Conservation (phyloP, 1,140 invertebrate species). For the Lanistes nyassanus region DNA sequence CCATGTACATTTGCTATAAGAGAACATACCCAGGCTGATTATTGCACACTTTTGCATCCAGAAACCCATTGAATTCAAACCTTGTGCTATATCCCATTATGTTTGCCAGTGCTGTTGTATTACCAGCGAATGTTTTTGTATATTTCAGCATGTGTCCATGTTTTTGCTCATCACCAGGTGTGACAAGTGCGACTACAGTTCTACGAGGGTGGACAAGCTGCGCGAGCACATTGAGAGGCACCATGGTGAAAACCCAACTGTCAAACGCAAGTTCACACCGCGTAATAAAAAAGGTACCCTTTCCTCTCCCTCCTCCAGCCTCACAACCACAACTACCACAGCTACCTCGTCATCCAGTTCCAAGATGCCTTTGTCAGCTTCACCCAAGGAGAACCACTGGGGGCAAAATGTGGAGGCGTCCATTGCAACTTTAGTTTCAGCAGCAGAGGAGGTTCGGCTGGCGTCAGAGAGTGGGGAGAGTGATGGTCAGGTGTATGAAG, state of each 20-base stretch:
- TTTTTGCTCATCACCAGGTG: slow-evolving; percentile 51
- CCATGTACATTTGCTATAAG: too few relatives aligned
- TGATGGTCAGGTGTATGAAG: too few relatives aligned
- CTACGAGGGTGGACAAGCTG: slow-evolving; percentile 75
- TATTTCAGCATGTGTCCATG: not conserved
- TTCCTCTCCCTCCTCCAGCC: not conserved
- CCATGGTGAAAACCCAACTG: slow-evolving; percentile 63
- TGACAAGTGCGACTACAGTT: slow-evolving; percentile 74
- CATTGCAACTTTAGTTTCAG: slow-evolving; percentile 12
- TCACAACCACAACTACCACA: not conserved
- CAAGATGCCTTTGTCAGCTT: not conserved
- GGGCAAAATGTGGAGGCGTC: slow-evolving; percentile 1
- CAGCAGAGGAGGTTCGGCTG: slow-evolving; percentile 1
- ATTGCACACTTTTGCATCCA: too few relatives aligned
- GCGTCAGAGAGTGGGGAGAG: not conserved
- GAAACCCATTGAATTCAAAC: too few relatives aligned
- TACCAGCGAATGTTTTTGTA: too few relatives aligned
- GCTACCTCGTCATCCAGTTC: not conserved
- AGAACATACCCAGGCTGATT: too few relatives aligned
- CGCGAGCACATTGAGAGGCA: slow-evolving; percentile 76
- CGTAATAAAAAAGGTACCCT: slow-evolving; percentile 10
- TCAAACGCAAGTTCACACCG: slow-evolving; percentile 14
- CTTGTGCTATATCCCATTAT: too few relatives aligned
- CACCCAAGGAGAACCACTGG: not conserved
- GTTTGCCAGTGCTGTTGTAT: too few relatives aligned